Evolutionary conservation across 2,888 invertebrate genomes (phyloP).

Genomic region (Habrosyne pyritoides): DNA sequence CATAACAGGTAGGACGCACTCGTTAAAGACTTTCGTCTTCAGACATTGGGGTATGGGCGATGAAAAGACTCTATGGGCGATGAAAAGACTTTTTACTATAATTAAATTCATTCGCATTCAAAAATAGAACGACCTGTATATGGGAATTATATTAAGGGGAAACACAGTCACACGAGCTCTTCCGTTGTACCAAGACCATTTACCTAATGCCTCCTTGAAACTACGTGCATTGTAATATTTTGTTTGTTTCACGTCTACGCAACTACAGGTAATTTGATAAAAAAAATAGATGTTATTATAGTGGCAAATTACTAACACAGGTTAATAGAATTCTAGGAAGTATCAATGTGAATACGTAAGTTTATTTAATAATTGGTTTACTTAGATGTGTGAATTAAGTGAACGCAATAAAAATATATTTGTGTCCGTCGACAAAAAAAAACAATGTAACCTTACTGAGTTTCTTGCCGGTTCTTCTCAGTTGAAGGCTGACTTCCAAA

Average conservation of each 20-base stretch:
- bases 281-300: neutral
- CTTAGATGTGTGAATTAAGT: neutral
- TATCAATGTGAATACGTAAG: neutral
- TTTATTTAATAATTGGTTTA: neutral
- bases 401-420: neutral
- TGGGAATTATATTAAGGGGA: constrained; percentile 41
- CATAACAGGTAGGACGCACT: too few relatives aligned
- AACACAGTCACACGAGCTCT: constrained; percentile 40
- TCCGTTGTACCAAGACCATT: constrained; percentile 42
- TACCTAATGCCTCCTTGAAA: constrained; percentile 33
- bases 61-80: too few relatives aligned
- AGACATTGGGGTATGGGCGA: too few relatives aligned
- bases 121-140: constrained; percentile 39
- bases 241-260: neutral
- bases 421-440: too few relatives aligned
- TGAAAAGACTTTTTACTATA: too few relatives aligned
- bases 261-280: neutral
- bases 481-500: too few relatives aligned
- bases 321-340: neutral
- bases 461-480: too few relatives aligned
- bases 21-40: too few relatives aligned
- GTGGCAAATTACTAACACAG: neutral
- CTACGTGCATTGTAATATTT: constrained; percentile 27
- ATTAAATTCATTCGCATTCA: constrained; percentile 8
- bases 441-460: too few relatives aligned